Base-by-base conservation (phyloP, 2,113 vertebrate species). In the Thunnus maccoyii region DNA sequence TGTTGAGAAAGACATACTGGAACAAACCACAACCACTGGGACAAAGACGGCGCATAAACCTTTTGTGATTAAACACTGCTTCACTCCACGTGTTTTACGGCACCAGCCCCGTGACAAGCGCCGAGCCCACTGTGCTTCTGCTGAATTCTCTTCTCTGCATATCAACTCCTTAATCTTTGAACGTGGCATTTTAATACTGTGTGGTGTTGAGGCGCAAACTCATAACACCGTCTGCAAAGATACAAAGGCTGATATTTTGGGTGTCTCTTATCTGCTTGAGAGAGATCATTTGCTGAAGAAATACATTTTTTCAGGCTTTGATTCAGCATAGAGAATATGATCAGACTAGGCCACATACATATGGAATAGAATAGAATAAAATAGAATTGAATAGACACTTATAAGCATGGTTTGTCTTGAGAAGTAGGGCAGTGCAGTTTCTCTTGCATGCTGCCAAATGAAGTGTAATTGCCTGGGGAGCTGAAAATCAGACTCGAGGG, bases 401-500 rank as follows among this genome's bases (percentile, higher is more conserved):
- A 86, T 76, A 67, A 87, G 58, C 44, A 41, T 52, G 72, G 47
- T 64, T 65, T 51, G 46, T 82, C 74, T 74, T 86, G 90, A 88
- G 87, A 92, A 91, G 82, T 87, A 87, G 90, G 89, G 71, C 89
- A 89, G 76, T 14, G 72, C 80, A 11, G 70, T 67, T 88, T 84
- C 82, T 68, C 78, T 81, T 50, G 81, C 72, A 88, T 47, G 72
- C 86, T 79, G 75, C 86, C 88, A 93, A 93, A 93, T 90, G 83
- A 92, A 91, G 78, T 84, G 88, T 87, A 87, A 93, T 86, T 84
- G 88, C 86, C 90, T 72, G 78, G 87, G 88, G 91, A 93, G 78
- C 80, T 83, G 82, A 78, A 83, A 91, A 93, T 90, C 89, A 87
- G 83, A 85, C 88, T 88, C 30, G 1, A 67, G 84, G 79, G 76